Evolutionary conservation across 2,888 invertebrate species (phyloP), one percentile per base, ranked within the genome.

Genomic region (Synergus laeviventris): DNA sequence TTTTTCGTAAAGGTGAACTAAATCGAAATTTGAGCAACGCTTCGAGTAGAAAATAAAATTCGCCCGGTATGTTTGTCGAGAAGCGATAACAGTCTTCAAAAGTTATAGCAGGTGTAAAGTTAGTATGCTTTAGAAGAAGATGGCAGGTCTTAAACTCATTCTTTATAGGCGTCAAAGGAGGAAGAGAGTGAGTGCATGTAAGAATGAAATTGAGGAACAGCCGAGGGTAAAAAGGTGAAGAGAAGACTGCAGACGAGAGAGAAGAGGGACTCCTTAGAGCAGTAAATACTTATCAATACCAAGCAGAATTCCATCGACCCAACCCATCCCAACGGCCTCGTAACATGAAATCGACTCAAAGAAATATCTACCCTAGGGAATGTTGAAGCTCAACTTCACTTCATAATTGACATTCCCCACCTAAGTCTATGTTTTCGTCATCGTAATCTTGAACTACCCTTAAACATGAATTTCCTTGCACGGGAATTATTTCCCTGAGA

Each of bases 241-340:
- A 49, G 49, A 49, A 49, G 49, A 49, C 7, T 8, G 75, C 7
- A 7, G 75, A 76, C 49, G 61, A 74, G 76, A 38, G 74, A 60
- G 64, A 21, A 45, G 75, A 39, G 73, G 61, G 76, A 79, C 79
- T 78, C 79, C 81, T 76, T 81, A 54, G 21, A 73, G 81, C 78
- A 84, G 83, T 84, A 86, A 86, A 86, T 84, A 86, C 84, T 84
- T 86, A 86, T 86, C 85, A 83, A 84, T 81, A 79, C 77, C 79
- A 76, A 45, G 78, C 80, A 81, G 83, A 86, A 85, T 86, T 82
- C 78, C 81, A 38, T 79, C 76, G 79, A 64, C 77, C 74, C 70
- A 66, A 74, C 60, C 76, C 76, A 76, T 79, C 78, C 77, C 60
- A 21, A 56, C 42, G 45, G 36, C 21, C 70, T 79, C 82, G 79